Conservation (phyloP, 2,797 vertebrate species). For the Peromyscus eremicus region DNA sequence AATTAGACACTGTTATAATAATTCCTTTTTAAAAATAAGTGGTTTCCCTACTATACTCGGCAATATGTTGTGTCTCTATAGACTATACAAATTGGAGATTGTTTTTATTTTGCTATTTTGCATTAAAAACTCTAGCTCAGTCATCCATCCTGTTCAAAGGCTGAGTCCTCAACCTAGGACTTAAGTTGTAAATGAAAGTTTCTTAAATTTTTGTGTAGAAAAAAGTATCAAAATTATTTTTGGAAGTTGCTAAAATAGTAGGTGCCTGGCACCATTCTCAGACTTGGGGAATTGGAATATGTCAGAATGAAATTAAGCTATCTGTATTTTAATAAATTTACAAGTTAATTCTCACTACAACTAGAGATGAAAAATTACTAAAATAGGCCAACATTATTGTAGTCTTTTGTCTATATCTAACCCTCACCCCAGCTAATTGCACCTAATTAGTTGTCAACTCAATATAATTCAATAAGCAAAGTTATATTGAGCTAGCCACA, state of each 20-base stretch:
- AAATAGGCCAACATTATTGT: neutral
- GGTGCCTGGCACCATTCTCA: neutral
- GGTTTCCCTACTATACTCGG: neutral
- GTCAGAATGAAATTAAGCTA: neutral
- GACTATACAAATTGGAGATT: neutral
- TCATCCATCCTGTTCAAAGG: neutral
- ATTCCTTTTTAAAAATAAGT: neutral
- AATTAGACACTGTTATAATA: neutral
- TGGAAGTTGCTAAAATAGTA: slow-evolving; percentile 26
- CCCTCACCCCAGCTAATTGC: neutral
- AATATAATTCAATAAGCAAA: slow-evolving; percentile 50
- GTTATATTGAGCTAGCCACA: slow-evolving; percentile 47
- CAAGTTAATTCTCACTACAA: slow-evolving; percentile 8
- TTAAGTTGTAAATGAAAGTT: slow-evolving; percentile 37
- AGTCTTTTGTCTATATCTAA: slow-evolving; percentile 4
- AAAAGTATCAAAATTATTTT: neutral
- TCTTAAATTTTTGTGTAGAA: neutral
- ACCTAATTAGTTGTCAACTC: neutral
- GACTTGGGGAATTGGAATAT: neutral
- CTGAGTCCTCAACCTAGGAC: neutral
- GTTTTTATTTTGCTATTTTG: neutral
- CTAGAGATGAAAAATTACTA: slow-evolving; percentile 10
- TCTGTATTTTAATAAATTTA: slow-evolving; percentile 45
- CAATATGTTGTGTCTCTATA: neutral
- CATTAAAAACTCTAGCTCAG: neutral